Conservation (phyloP, 2,888 invertebrate species). For the Yponomeuta plumbellus region DNA sequence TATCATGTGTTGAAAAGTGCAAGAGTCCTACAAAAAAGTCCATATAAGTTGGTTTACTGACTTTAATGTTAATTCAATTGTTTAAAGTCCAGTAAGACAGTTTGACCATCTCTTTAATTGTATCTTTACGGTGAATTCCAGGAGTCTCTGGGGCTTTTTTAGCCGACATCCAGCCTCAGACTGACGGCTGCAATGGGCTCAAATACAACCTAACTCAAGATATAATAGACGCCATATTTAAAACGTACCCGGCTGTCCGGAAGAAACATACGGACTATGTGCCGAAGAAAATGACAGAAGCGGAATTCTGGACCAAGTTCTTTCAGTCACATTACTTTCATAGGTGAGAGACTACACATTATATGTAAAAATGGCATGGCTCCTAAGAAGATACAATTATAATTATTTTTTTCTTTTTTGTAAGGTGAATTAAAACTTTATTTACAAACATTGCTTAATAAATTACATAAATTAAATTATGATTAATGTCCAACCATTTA, state of each 20-base stretch:
- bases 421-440: no score
- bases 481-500: no score
- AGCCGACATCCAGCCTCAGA: conserved; percentile 97
- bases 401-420: no score
- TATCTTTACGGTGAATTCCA: conserved; percentile 30
- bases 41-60: no score
- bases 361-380: not conserved
- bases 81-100: no score
- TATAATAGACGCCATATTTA: conserved; percentile 98
- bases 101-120: no score
- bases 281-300: conserved; percentile 94
- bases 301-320: conserved; percentile 99
- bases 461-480: no score
- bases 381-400: not conserved
- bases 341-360: conserved; percentile 66
- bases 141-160: conserved; percentile 85
- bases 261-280: conserved; percentile 98
- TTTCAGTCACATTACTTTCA: conserved; percentile 99
- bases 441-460: no score
- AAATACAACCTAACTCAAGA: conserved; percentile 98
- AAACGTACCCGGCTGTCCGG: conserved; percentile 98
- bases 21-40: no score
- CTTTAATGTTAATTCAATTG: no score
- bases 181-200: conserved; percentile 96
- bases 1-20: no score